These are phyloP conservation scores for Homalodisca vitripennis DNA, from an alignment of 1,140 invertebrate genomes.

Conservation along the genomic window DNA sequence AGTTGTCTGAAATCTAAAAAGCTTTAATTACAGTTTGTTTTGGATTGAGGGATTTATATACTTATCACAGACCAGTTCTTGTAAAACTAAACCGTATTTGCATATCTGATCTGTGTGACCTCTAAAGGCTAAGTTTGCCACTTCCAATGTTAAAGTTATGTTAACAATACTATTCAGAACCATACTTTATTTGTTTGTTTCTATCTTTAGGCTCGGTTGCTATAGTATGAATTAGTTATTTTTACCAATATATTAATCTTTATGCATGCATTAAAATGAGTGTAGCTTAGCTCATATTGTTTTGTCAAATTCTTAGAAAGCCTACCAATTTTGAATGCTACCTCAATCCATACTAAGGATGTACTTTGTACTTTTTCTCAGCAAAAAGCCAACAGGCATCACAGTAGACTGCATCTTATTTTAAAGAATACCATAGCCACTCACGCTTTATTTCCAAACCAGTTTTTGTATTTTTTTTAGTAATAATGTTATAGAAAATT, in stretches of 20 bases:
- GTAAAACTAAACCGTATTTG: constrained; percentile 4
- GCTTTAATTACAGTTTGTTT: constrained; percentile 1
- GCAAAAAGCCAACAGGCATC: constrained; percentile 10
- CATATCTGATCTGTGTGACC: constrained; percentile 5
- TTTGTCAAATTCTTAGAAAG: background rate
- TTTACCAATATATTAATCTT: background rate
- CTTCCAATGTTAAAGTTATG: background rate
- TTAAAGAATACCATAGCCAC: constrained; percentile 8
- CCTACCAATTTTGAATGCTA: no score
- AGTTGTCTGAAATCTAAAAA: constrained; percentile 17
- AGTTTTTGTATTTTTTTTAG: no score
- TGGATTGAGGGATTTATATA: constrained; percentile 10
- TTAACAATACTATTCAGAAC: no score
- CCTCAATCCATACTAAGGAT: background rate
- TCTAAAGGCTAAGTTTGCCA: constrained; percentile 4
- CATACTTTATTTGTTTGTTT: no score
- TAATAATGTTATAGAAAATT: no score
- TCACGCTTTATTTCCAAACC: background rate
- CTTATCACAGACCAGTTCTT: background rate
- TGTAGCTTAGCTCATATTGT: background rate
- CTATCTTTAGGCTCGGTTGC: background rate
- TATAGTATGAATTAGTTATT: background rate
- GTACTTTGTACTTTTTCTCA: background rate
- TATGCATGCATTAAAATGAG: background rate
- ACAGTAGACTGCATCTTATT: constrained; percentile 22